Conservation (phyloP, 2,797 vertebrate genomes). For the Xenops minutus region DNA sequence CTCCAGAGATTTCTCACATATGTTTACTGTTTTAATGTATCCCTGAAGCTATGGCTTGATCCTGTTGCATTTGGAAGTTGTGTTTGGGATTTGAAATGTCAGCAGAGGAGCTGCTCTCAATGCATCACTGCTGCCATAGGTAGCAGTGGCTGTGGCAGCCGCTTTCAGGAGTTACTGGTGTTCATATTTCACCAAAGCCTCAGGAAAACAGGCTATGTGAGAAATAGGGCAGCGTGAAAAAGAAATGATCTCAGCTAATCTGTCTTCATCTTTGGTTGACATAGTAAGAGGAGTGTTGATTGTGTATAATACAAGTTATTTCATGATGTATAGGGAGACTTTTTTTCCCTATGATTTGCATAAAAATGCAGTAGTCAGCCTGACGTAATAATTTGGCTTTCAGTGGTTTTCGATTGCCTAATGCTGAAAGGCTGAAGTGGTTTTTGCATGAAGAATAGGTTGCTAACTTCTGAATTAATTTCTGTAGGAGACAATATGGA, state of each 20-base stretch:
- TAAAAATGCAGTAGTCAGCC: conserved; percentile 29
- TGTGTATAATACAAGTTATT: conserved; percentile 1
- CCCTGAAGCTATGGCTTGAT: conserved; percentile 21
- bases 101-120: neutral
- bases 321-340: neutral
- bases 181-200: conserved; percentile 30
- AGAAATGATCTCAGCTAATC: neutral
- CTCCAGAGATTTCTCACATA: neutral
- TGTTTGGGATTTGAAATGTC: conserved; percentile 27
- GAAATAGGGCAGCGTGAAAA: neutral
- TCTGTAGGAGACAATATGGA: conserved; percentile 18
- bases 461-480: conserved; percentile 51
- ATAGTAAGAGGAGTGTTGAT: neutral
- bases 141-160: neutral
- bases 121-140: neutral
- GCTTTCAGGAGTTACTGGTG: neutral
- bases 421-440: neutral
- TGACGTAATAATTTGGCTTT: neutral
- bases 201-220: neutral
- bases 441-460: neutral
- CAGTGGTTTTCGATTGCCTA: neutral
- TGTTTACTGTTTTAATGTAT: conserved; percentile 22
- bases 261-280: conserved; percentile 1
- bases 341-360: neutral
- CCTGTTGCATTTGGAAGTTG: neutral